Evolutionary conservation across 2,888 invertebrate species (phyloP).

Genomic region (Drosophila cracens): DNA sequence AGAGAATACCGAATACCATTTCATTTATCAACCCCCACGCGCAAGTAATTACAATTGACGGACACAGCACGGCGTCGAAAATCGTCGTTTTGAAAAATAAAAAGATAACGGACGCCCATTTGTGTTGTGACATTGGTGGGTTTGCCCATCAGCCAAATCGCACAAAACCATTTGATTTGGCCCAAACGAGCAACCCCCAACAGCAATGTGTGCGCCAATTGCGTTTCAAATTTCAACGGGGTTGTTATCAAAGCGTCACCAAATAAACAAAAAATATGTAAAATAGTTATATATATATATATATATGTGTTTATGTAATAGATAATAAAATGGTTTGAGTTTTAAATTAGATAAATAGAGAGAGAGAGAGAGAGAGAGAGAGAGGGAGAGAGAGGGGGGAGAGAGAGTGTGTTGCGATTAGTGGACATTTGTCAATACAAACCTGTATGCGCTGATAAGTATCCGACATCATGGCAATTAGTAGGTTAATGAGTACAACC

Average conservation of each 20-base stretch:
- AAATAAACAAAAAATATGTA: slow-evolving; percentile 5
- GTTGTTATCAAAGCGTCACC: slow-evolving; percentile 53
- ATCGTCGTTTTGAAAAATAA: slow-evolving; percentile 71
- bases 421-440: slow-evolving; percentile 85
- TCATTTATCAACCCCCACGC: slow-evolving; percentile 45
- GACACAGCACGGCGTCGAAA: slow-evolving; percentile 59
- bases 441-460: slow-evolving; percentile 99
- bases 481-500: slow-evolving; percentile 98
- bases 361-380: slow-evolving; percentile 15
- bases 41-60: slow-evolving; percentile 21
- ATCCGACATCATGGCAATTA: slow-evolving; percentile 99
- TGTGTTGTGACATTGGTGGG: slow-evolving; percentile 37
- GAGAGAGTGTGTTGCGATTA: slow-evolving; percentile 74
- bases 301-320: slow-evolving; percentile 2
- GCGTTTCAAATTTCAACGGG: slow-evolving; percentile 42
- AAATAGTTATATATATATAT: slow-evolving; percentile 3
- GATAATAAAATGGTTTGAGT: slow-evolving; percentile 2
- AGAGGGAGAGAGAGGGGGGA: slow-evolving; percentile 64
- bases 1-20: slow-evolving; percentile 7
- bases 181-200: slow-evolving; percentile 58
- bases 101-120: slow-evolving; percentile 77
- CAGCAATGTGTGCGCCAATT: slow-evolving; percentile 42
- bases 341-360: slow-evolving; percentile 9
- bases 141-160: slow-evolving; percentile 61
- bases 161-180: slow-evolving; percentile 21